phyloP scores from a whole-genome alignment of 2,797 vertebrate genomes.

The Catharus ustulatus region DNA sequence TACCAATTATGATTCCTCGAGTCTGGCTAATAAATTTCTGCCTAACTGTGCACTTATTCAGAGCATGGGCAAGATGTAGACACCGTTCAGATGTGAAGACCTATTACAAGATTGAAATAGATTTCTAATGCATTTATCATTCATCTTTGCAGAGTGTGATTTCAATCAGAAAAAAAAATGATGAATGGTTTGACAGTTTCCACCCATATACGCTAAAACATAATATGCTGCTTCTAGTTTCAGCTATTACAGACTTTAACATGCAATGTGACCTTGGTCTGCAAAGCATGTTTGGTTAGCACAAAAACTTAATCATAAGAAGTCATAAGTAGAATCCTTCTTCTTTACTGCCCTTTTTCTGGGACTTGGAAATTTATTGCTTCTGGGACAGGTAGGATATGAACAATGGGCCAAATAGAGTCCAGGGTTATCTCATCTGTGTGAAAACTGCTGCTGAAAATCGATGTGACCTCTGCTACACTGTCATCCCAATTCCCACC shows the following conservation, averaged over 20 bases:
- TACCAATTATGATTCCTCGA: slow-evolving; percentile 47
- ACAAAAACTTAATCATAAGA: slow-evolving; percentile 88
- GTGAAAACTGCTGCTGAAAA: slow-evolving; percentile 83
- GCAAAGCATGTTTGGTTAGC: slow-evolving; percentile 82
- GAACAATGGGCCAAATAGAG: slow-evolving; percentile 87
- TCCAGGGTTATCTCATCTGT: slow-evolving; percentile 86
- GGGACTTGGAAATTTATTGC: slow-evolving; percentile 81
- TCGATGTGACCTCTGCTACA: slow-evolving; percentile 89
- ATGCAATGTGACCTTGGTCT: slow-evolving; percentile 85
- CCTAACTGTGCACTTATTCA: slow-evolving; percentile 43
- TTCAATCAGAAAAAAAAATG: slow-evolving; percentile 71
- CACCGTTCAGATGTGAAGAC: slow-evolving; percentile 71
- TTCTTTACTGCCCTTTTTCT: slow-evolving; percentile 83
- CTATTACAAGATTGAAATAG: slow-evolving; percentile 77
- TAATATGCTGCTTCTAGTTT: slow-evolving; percentile 67
- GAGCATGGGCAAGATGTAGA: slow-evolving; percentile 40
- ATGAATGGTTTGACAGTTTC: slow-evolving; percentile 74
- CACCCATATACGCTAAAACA: slow-evolving; percentile 64
- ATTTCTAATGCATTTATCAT: slow-evolving; percentile 75
- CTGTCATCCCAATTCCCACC: slow-evolving; percentile 86
- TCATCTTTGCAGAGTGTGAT: slow-evolving; percentile 74
- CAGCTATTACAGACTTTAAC: slow-evolving; percentile 75
- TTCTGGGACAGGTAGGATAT: slow-evolving; percentile 85
- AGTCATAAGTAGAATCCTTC: slow-evolving; percentile 83
- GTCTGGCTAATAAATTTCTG: slow-evolving; percentile 53